phyloP scores from a whole-genome alignment of 2,113 vertebrate species.

The Gallinago jamesoni region DNA sequence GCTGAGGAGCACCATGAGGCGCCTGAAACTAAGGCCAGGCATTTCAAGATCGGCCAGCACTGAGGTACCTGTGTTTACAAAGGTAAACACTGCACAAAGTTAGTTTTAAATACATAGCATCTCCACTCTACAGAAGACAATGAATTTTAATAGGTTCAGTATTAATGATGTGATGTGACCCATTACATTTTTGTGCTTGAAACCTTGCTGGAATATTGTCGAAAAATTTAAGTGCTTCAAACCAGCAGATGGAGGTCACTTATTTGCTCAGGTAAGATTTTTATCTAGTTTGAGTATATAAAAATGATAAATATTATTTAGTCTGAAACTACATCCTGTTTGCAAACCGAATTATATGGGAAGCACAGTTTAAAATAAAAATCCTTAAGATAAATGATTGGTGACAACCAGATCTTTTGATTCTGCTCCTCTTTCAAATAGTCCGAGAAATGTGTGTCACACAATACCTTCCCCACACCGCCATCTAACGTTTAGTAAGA shows the following conservation, averaged over 20 bases:
- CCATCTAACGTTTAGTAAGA: constrained; percentile 19
- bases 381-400: neutral
- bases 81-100: neutral
- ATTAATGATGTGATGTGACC: neutral
- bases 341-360: neutral
- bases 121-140: neutral
- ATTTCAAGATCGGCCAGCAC: neutral
- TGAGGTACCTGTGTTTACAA: neutral
- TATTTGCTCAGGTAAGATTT: neutral
- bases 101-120: neutral
- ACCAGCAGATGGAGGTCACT: neutral
- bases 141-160: neutral
- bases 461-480: neutral
- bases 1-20: neutral
- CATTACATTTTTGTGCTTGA: neutral
- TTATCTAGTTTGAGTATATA: neutral
- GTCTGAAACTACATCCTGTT: neutral
- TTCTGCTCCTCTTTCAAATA: neutral
- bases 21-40: neutral
- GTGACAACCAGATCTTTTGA: neutral
- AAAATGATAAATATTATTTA: neutral
- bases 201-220: neutral
- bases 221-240: neutral
- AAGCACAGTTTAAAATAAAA: neutral
- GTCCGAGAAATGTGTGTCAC: neutral